Evolutionary conservation across 2,888 invertebrate species (phyloP).

Genomic region (Drosophila greeni): DNA sequence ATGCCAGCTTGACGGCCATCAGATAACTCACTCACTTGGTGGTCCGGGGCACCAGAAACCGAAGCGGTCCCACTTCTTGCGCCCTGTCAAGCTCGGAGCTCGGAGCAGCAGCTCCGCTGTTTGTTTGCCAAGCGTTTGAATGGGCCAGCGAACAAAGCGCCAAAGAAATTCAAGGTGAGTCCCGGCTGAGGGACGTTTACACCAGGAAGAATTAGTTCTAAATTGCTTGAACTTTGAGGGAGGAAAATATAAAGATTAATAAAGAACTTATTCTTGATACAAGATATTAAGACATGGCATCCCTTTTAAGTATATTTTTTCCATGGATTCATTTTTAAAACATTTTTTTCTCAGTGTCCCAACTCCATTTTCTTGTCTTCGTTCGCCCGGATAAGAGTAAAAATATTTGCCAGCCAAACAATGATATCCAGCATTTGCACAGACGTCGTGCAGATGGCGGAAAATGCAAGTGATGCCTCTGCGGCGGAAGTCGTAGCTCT

Average conservation of each 20-base stretch:
- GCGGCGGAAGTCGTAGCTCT: slow-evolving; percentile 66
- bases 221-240: too few species aligned
- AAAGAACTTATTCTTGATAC: neutral
- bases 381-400: slow-evolving; percentile 61
- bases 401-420: slow-evolving; percentile 71
- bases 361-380: slow-evolving; percentile 30
- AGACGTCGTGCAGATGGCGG: slow-evolving; percentile 41
- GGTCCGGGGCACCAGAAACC: slow-evolving; percentile 46
- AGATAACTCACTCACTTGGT: slow-evolving; percentile 75
- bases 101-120: slow-evolving; percentile 14
- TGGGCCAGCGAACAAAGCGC: slow-evolving; percentile 51
- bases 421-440: slow-evolving; percentile 59
- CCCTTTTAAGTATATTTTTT: neutral
- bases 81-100: slow-evolving; percentile 43
- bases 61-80: slow-evolving; percentile 37
- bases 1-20: slow-evolving; percentile 62
- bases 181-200: slow-evolving; percentile 31
- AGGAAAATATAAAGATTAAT: neutral
- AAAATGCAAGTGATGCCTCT: slow-evolving; percentile 68
- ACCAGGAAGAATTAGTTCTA: neutral
- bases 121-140: slow-evolving; percentile 68
- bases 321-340: neutral
- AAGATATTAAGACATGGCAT: neutral
- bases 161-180: slow-evolving; percentile 70
- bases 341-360: slow-evolving; percentile 7